Percentiles rank a stretch among this genome's conserved stretches.
phyloP scores from a whole-genome alignment of 1,140 invertebrate species.

The Pseudomyrmex flavicornis region DNA sequence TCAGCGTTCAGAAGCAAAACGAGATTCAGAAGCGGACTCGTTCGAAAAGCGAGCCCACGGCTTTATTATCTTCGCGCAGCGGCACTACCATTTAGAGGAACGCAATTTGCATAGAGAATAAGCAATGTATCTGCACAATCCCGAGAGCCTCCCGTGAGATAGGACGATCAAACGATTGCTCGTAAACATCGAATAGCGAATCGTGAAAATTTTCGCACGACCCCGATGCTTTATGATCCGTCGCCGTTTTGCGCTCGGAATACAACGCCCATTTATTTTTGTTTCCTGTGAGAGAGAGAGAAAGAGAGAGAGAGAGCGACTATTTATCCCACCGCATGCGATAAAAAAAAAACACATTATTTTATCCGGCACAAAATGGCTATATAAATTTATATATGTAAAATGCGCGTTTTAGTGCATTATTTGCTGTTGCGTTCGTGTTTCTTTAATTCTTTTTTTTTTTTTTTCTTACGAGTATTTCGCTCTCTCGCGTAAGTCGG shows the following conservation, averaged over 20 bases:
- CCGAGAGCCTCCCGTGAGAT: constrained; percentile 64
- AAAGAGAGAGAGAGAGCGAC: no score
- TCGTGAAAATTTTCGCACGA: constrained; percentile 71
- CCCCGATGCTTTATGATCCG: constrained; percentile 66
- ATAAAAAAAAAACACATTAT: constrained; percentile 20
- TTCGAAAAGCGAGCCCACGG: neutral
- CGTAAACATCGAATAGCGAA: constrained; percentile 66
- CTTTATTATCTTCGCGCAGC: constrained; percentile 48
- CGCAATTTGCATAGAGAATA: constrained; percentile 59
- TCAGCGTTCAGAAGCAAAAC: no score
- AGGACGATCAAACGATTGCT: constrained; percentile 72
- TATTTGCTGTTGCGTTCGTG: neutral
- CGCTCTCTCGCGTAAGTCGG: no score
- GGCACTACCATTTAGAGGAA: constrained; percentile 64
- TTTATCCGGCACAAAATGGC: constrained; percentile 2
- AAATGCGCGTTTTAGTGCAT: neutral
- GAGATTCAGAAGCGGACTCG: neutral
- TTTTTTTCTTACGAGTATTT: no score
- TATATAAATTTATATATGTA: neutral
- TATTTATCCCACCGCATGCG: neutral
- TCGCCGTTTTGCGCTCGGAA: constrained; percentile 11
- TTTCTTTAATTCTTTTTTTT: neutral
- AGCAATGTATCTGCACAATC: constrained; percentile 47
- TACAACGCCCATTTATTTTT: constrained; percentile 51
- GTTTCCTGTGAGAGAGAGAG: neutral